These are phyloP conservation scores for Agapostemon virescens DNA, from an alignment of 2,888 invertebrate genomes.

Conservation along the genomic window DNA sequence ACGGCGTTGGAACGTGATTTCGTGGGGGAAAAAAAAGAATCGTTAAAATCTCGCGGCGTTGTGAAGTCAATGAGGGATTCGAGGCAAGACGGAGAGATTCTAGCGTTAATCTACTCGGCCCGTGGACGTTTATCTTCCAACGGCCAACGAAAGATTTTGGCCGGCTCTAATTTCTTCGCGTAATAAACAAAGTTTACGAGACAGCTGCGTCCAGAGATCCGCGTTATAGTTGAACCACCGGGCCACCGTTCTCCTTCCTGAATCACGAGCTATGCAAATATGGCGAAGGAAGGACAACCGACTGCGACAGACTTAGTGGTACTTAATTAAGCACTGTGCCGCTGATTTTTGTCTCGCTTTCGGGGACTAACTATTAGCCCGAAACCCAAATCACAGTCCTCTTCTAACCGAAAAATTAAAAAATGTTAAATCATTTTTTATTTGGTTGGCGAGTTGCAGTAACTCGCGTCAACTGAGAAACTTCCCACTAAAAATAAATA, in stretches of 20 bases:
- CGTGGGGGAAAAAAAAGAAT: not conserved
- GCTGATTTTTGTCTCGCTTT: constrained; percentile 13
- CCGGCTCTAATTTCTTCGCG: constrained; percentile 34
- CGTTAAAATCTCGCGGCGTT: not conserved
- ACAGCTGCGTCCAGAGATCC: constrained; percentile 21
- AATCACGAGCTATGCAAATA: constrained; percentile 32
- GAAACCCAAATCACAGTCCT: not conserved
- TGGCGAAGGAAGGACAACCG: not conserved
- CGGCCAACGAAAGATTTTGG: constrained; percentile 27
- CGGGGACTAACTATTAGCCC: not conserved
- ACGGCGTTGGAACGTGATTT: not conserved
- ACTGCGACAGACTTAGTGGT: constrained; percentile 9
- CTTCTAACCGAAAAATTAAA: not conserved
- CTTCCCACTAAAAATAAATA: not conserved
- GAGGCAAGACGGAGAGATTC: not conserved
- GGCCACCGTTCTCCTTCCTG: not conserved
- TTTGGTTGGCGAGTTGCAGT: no score
- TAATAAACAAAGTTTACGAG: constrained; percentile 40
- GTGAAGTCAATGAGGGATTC: not conserved
- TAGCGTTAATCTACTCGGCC: constrained; percentile 1
- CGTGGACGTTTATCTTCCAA: constrained; percentile 6
- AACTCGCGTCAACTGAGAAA: not conserved
- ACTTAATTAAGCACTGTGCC: constrained; percentile 14
- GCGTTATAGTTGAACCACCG: constrained; percentile 21
- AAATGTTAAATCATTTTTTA: no score